phyloP scores from a whole-genome alignment of 1,140 invertebrate genomes.

The Hydropsyche tenuis region DNA sequence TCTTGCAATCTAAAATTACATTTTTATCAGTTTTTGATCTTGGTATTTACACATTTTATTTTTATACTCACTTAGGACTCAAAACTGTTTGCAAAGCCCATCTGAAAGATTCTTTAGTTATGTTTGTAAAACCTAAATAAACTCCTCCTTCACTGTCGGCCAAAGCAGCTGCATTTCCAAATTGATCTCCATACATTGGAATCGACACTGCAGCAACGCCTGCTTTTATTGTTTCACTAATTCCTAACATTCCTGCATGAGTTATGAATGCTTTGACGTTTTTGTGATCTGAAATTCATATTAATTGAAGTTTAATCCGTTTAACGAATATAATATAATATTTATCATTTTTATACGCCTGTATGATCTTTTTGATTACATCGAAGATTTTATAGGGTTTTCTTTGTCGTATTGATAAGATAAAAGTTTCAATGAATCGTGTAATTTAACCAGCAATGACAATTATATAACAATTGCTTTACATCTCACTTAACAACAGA shows the following conservation, averaged over 20 bases:
- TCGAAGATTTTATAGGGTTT: too few species aligned
- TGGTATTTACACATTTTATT: too few species aligned
- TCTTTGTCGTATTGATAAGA: too few species aligned
- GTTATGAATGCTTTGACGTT: constrained; percentile 67
- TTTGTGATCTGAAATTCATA: constrained; percentile 61
- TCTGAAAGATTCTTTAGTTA: constrained; percentile 65
- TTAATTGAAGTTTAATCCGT: too few species aligned
- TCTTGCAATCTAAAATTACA: constrained; percentile 26
- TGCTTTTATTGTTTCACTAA: constrained; percentile 67
- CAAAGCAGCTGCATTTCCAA: constrained; percentile 55
- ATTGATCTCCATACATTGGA: constrained; percentile 67
- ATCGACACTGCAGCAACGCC: constrained; percentile 68
- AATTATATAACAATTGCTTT: too few species aligned
- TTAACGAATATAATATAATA: too few species aligned
- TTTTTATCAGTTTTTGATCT: too few species aligned
- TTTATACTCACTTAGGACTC: constrained; percentile 63
- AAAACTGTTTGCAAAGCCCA: constrained; percentile 62
- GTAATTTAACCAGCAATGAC: too few species aligned
- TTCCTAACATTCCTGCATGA: constrained; percentile 69
- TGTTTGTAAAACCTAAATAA: constrained; percentile 64
- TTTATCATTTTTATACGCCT: too few species aligned
- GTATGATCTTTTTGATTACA: too few species aligned
- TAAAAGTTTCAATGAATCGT: too few species aligned
- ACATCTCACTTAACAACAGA: too few species aligned
- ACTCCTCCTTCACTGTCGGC: constrained; percentile 58